A percentile compares a stretch with the other conserved stretches of the same genome.
phyloP scores from a whole-genome alignment of 2,113 vertebrate species.

The Campylomormyrus tamandua region DNA sequence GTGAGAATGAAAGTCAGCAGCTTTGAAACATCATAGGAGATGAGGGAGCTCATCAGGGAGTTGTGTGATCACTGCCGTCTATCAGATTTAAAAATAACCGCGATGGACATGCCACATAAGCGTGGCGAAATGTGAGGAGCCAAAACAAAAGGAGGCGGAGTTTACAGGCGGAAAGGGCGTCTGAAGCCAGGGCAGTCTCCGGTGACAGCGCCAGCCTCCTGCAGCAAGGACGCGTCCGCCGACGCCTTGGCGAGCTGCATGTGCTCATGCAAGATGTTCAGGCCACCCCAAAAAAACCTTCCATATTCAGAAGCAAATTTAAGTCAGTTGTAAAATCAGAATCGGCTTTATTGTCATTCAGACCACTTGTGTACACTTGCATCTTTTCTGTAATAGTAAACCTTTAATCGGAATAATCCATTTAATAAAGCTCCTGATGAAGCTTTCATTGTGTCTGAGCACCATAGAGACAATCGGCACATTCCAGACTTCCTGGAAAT shows the following conservation, averaged over 20 bases:
- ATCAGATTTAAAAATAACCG: neutral
- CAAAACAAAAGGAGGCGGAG: neutral
- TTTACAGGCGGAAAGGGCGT: neutral
- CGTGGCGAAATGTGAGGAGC: neutral
- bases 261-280: neutral
- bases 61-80: neutral
- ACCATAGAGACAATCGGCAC: neutral
- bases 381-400: neutral
- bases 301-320: neutral
- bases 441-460: neutral
- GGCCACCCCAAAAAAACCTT: neutral
- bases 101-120: too few species aligned
- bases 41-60: neutral
- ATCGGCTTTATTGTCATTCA: too few species aligned
- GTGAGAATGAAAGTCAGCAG: conserved; percentile 51
- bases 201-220: neutral
- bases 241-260: neutral
- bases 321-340: neutral
- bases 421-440: neutral
- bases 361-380: neutral
- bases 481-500: neutral
- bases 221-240: neutral
- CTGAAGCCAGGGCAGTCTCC: neutral
- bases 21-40: neutral
- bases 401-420: neutral